These are phyloP conservation scores for Hoplodrina blanda DNA, from an alignment of 2,888 invertebrate species.

Conservation along the genomic window DNA sequence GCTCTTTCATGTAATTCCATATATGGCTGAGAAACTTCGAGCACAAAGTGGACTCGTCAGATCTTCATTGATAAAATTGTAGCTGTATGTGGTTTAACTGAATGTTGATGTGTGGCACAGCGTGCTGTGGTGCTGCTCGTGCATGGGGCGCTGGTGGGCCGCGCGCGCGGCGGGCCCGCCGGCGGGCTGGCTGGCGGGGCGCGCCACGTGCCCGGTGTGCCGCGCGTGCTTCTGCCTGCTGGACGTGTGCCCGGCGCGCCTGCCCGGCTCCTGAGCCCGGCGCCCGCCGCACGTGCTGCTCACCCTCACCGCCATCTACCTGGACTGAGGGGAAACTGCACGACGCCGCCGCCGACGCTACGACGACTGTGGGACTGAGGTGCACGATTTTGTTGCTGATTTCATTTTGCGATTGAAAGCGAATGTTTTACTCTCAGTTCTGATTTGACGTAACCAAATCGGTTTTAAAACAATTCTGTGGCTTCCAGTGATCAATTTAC, in stretches of 20 bases:
- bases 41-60: no score
- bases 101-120: constrained; percentile 75
- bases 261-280: constrained; percentile 32
- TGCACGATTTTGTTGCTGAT: constrained; percentile 16
- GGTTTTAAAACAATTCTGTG: not conserved
- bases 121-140: constrained; percentile 97
- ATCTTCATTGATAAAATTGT: no score
- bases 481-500: not conserved
- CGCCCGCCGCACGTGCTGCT: constrained; percentile 26
- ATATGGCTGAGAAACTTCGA: no score
- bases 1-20: no score
- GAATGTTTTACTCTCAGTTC: constrained; percentile 2
- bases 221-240: constrained; percentile 95
- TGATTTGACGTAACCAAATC: constrained; percentile 12
- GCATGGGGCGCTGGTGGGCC: constrained; percentile 97
- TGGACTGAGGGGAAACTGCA: constrained; percentile 7
- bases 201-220: constrained; percentile 97
- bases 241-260: constrained; percentile 92
- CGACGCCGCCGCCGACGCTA: not conserved
- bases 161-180: constrained; percentile 94
- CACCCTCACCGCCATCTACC: constrained; percentile 12
- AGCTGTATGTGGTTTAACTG: no score
- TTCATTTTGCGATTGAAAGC: not conserved
- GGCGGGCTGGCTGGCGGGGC: constrained; percentile 94
- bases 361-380: not conserved